Base-by-base conservation (phyloP, 2,113 vertebrate species). In the Oncorhynchus masou region DNA sequence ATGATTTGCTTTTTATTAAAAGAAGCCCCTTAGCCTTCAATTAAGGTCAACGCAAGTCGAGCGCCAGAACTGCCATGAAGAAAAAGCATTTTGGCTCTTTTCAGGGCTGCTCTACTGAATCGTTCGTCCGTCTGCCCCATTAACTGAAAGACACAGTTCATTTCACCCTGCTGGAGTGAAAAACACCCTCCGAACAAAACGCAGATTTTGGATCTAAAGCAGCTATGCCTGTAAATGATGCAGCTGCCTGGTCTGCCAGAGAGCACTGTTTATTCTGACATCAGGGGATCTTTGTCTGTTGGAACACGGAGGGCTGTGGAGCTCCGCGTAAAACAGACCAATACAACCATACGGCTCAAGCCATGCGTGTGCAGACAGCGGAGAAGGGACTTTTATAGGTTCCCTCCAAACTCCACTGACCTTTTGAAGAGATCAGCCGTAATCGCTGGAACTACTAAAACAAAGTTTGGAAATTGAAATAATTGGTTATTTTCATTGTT, bases 101-200 rank as follows among this genome's bases (percentile, higher is more conserved):
- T 8, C 49, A 11, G 34, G 48, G 15, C 27, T 29, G 20, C 64
- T 62, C 27, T 70, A 51, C 15, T 78, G 24, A 74, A 68, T 60
- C 71, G 3, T 54, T 19, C 1, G 69, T 54, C 65, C 29, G 68
- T 64, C 71, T 29, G 49, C 67, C 27, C 9, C 13, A 31, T 27
- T 73, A 74, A 80, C 79, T 74, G 39, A 78, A 27, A 78, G 84
- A 75, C 70, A 75, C 60, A 84, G 74, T 79, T 82, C 16, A 69
- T 80, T 84, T 83, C 45, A 20, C 27, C 2, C 59, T 68, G 76
- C 76, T 78, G 22, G 13, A 83, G 16, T 81, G 71, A 83, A 85
- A 80, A 31, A 81, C 22, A 45, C 27, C 13, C 73, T 29, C 65
- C 19, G 24, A 11, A 67, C n/a, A 9, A 16, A 62, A 5, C n/a